A percentile compares a stretch with the other conserved stretches of the same genome.
These are phyloP conservation scores for Nephrotoma flavescens DNA, from an alignment of 2,888 invertebrate species.

Conservation along the genomic window DNA sequence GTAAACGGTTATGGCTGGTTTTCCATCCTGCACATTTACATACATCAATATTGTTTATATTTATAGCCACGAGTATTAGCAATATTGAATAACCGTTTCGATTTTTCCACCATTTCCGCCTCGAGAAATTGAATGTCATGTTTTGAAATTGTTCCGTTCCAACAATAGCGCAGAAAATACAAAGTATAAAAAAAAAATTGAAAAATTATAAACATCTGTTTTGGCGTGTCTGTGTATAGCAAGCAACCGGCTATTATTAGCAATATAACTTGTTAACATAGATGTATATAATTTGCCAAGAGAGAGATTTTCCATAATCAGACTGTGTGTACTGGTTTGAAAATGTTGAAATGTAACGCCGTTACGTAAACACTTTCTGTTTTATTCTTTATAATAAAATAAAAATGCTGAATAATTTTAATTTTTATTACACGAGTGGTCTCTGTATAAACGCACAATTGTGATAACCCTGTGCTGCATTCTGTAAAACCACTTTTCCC, in stretches of 20 bases:
- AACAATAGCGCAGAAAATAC: not conserved
- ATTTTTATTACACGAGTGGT: not conserved
- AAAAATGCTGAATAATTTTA: not conserved
- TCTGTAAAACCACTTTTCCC: not conserved
- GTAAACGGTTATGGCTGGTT: not conserved
- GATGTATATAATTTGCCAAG: not conserved
- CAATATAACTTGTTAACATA: not conserved
- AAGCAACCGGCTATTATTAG: not conserved
- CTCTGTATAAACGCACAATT: not conserved
- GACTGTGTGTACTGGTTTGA: not conserved
- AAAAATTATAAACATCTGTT: not conserved
- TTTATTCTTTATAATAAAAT: not conserved
- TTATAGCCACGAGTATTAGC: not conserved
- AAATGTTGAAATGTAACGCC: not conserved
- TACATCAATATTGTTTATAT: not conserved
- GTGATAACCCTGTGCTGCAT: not conserved
- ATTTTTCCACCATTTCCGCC: not conserved
- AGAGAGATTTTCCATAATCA: not conserved
- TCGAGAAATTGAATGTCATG: not conserved
- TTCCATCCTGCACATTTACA: not conserved
- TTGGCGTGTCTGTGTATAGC: not conserved
- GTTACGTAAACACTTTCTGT: not conserved
- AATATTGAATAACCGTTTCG: not conserved
- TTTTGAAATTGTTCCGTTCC: not conserved
- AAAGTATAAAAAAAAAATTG: not conserved